Conservation (phyloP, 2,113 vertebrate species). For the Grus americana region DNA sequence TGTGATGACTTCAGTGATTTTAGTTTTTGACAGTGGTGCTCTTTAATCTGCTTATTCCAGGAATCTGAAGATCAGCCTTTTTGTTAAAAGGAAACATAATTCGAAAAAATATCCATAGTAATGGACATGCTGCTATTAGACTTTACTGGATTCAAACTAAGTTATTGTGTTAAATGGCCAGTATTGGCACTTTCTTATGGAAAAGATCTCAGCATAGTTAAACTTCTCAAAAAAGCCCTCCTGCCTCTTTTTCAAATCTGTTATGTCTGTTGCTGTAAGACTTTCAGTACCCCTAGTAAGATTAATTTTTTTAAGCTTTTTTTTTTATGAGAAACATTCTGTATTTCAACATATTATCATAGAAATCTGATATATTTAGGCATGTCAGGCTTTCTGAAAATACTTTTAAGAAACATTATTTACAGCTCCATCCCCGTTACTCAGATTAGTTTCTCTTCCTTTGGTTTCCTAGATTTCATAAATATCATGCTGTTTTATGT, state of each 20-base stretch:
- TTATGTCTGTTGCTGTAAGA: not conserved
- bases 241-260: not conserved
- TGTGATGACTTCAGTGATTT: not conserved
- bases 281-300: not conserved
- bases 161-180: not conserved
- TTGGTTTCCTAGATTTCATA: not conserved
- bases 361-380: not conserved
- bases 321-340: not conserved
- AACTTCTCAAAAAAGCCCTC: not conserved
- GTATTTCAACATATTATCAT: not conserved
- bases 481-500: not conserved
- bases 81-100: not conserved
- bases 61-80: not conserved
- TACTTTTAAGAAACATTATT: not conserved
- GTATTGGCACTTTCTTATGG: not conserved
- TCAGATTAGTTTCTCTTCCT: not conserved
- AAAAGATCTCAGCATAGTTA: not conserved
- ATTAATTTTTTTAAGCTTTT: not conserved
- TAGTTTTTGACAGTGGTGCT: not conserved
- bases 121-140: not conserved
- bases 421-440: not conserved
- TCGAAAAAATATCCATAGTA: not conserved
- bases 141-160: not conserved
- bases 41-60: not conserved
- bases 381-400: not conserved